These are phyloP conservation scores for Toxotes jaculatrix DNA, from an alignment of 2,113 vertebrate genomes.

Conservation along the genomic window DNA sequence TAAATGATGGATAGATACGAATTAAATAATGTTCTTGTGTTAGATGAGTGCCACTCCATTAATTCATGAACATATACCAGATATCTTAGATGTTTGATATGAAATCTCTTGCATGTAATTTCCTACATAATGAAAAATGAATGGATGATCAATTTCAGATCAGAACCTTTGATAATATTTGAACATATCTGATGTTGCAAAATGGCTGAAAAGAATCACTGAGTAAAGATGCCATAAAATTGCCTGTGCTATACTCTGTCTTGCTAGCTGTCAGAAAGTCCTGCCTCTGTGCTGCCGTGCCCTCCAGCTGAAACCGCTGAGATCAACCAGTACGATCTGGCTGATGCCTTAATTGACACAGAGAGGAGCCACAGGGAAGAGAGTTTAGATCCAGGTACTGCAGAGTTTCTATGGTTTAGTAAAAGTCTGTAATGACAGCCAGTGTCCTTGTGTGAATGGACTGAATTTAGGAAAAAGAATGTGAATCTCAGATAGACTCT, in stretches of 20 bases:
- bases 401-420: not conserved
- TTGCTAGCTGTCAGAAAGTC: constrained; percentile 87
- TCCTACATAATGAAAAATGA: not conserved
- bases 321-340: constrained; percentile 92
- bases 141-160: not conserved
- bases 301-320: constrained; percentile 90
- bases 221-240: not conserved
- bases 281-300: constrained; percentile 84
- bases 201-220: not conserved
- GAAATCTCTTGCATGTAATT: too few relatives aligned
- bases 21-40: not conserved
- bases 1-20: not conserved
- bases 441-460: not conserved
- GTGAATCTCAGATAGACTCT: not conserved
- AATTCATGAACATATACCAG: too few relatives aligned
- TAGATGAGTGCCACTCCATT: not conserved
- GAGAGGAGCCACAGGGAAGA: constrained; percentile 85
- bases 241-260: constrained; percentile 32
- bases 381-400: constrained; percentile 80
- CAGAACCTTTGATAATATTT: not conserved
- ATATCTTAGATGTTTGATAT: not conserved
- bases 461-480: too few relatives aligned
- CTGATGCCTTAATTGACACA: constrained; percentile 91
- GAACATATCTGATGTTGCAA: not conserved
- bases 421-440: not conserved